Evolutionary conservation across 2,797 vertebrate species (phyloP).

Genomic region (Macrochelys suwanniensis): DNA sequence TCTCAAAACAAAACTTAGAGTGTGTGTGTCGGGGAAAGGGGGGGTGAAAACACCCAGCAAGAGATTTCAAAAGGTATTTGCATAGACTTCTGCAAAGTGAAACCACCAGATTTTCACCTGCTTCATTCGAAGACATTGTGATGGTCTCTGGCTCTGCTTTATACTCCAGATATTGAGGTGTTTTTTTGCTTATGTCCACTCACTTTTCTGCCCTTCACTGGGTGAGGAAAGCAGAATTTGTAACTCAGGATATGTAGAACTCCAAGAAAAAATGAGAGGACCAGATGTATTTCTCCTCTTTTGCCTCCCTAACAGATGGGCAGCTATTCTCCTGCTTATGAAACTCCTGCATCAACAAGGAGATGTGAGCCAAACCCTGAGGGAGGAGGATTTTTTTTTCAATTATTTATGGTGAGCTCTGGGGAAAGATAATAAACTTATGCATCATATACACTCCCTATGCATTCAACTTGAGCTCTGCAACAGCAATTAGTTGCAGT

Average conservation of each 20-base stretch:
- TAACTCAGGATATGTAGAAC: constrained; percentile 4
- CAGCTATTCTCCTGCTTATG: constrained; percentile 54
- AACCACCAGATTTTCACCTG: neutral
- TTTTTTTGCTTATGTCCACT: neutral
- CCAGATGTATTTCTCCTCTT: constrained; percentile 66
- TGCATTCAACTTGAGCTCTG: constrained; percentile 29
- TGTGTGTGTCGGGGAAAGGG: neutral
- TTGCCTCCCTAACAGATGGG: constrained; percentile 63
- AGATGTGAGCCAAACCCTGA: constrained; percentile 57
- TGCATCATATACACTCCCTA: neutral
- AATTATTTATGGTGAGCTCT: constrained; percentile 56
- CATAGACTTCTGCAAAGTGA: neutral
- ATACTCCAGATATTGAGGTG: neutral
- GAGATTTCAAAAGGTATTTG: neutral
- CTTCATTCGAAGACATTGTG: constrained; percentile 20
- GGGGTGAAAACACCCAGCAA: constrained; percentile 4
- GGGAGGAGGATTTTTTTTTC: constrained; percentile 13
- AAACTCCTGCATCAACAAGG: constrained; percentile 49
- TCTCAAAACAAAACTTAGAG: neutral
- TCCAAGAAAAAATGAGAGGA: constrained; percentile 28
- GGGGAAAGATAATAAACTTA: constrained; percentile 18
- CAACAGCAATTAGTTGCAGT: neutral
- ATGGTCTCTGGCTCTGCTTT: constrained; percentile 20
- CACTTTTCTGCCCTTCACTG: neutral
- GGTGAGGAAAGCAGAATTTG: neutral